These are phyloP conservation scores for Crenuchus spilurus DNA, from an alignment of 2,797 vertebrate genomes.

Conservation along the genomic window DNA sequence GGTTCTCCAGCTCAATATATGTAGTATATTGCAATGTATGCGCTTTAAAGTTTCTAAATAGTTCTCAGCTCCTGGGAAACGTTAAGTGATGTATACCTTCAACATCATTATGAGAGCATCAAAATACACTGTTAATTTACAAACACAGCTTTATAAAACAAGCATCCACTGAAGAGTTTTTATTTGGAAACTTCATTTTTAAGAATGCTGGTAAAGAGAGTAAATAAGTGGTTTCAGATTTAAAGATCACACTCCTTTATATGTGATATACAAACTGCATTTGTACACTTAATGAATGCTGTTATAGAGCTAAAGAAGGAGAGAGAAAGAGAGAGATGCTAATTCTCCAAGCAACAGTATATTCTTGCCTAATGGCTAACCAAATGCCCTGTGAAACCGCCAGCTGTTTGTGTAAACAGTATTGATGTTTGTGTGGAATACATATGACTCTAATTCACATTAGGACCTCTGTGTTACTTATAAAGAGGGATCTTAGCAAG, in stretches of 20 bases:
- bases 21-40: too few species aligned
- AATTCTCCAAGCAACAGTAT: conserved; percentile 9
- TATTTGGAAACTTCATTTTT: too few species aligned
- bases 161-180: too few species aligned
- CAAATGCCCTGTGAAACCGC: conserved; percentile 1
- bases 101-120: too few species aligned
- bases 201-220: too few species aligned
- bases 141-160: too few species aligned
- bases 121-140: too few species aligned
- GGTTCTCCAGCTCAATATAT: too few species aligned
- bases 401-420: conserved; percentile 20
- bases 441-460: conserved; percentile 31
- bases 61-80: too few species aligned
- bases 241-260: neutral
- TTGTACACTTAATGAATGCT: neutral
- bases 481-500: conserved; percentile 15
- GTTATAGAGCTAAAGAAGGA: neutral
- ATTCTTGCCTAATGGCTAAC: conserved; percentile 1
- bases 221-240: too few species aligned
- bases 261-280: neutral
- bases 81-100: too few species aligned
- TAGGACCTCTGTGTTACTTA: conserved; percentile 21
- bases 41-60: too few species aligned
- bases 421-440: conserved; percentile 4
- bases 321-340: neutral